Evolutionary conservation across 2,113 vertebrate genomes (phyloP), one percentile per base, ranked within the genome.

Genomic region (Tylochromis polylepis): DNA sequence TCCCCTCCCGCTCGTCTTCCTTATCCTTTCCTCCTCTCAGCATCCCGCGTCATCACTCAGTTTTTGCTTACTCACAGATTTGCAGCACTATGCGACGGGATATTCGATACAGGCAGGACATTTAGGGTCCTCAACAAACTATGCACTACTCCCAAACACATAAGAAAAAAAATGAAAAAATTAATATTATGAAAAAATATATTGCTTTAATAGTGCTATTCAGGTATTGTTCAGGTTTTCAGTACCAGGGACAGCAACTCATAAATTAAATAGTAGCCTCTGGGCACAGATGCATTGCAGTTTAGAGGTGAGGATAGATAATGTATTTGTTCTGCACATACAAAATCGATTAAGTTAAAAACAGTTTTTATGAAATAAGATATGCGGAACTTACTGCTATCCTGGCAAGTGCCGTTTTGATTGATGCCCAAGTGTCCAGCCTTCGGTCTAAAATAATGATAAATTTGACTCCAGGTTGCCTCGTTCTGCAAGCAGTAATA

Each of bases 371-470:
- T 14, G 46, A 77, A 51, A 20, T 38, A 51, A 82, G 24, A 62
- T 16, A 85, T 24, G 29, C 5, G 1, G 93, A 88, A 94, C 97
- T 98, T 94, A 99, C 98, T 89, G 98, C 97, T 93, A 99, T 97
- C 93, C 96, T 97, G 55, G 98, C 96, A 65, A 99, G 97, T 75
- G 98, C 97, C 3, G 95, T 96, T 97, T 99, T 99, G 90, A 99
- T 97, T 2, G 99, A 99, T 84, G 96, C 95, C 99, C 99, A 99
- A 0, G 98, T 98, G 89, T 99, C 98, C 96, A 98, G 67, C 94
- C 99, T 97, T 95, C 98, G 96, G 88, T 99, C 99, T 96, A 99
- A 95, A 95, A 99, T 97, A 79, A 99, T 92, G 94, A 97, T 99
- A 93, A 99, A 99, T 93, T 97, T 98, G 41, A 97, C 97, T 53